Evolutionary conservation across 2,888 invertebrate species (phyloP), one percentile per base, ranked within the genome.

Genomic region (Cephalotes varians): DNA sequence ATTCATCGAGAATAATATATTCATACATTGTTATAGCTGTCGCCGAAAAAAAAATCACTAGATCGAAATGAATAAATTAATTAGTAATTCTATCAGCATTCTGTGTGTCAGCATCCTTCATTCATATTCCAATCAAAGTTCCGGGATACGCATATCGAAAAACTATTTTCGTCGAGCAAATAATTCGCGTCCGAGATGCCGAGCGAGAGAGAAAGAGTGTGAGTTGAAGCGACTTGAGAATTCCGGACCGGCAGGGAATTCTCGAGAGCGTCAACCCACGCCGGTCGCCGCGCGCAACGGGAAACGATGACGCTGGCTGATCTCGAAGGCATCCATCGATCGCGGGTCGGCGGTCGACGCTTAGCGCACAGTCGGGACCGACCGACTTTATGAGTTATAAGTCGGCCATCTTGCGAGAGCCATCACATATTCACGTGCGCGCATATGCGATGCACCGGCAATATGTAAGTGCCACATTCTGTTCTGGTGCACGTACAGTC

Each of bases 321-420:
- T 90, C 89, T 88, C 86, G 85, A 89, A 92, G 91, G 88, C 89
- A 91, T 91, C 90, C 92, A 92, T 92, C 92, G 92, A 92, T 92
- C 92, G 92, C 87, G 84, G 85, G 87, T 86, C 88, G 89, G 84
- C 88, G 88, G 88, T 86, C 89, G 85, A 86, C 87, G 82, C 74
- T 84, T 81, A 67, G 81, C 67, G 67, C 76, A 37, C 76, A 65
- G 54, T n/a, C 86, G 84, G 82, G 88, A 84, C 91, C 91, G 90
- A 90, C 90, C 90, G 90, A 93, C 92, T 94, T 94, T 94, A 94
- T 93, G 94, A 94, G 92, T 94, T 94, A 93, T 93, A 93, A 94
- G 93, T 93, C 94, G 92, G 94, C 94, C 94, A 94, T 94, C 92
- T 94, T 94, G 93, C 91, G 86, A 89, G 89, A 93, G 90, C 92